phyloP scores from a whole-genome alignment of 1,140 invertebrate genomes.

The Drosophila hydei region DNA sequence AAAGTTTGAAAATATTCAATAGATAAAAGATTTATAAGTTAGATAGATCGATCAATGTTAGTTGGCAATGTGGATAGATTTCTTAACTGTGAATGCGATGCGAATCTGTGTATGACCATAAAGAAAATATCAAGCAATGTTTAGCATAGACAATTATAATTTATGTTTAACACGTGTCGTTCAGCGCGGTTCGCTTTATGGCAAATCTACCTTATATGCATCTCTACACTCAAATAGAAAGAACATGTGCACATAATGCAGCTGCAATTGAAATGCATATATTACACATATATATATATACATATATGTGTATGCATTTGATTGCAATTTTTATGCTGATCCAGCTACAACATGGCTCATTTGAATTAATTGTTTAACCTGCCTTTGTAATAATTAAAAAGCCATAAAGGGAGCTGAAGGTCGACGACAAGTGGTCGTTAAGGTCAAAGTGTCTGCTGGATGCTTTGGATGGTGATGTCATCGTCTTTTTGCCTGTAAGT shows the following conservation, averaged over 20 bases:
- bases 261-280: slow-evolving; percentile 1
- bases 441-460: slow-evolving; percentile 64
- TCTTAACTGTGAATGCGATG: too few species aligned
- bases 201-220: background rate
- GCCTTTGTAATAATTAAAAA: slow-evolving; percentile 56
- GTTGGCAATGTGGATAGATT: too few species aligned
- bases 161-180: slow-evolving; percentile 4
- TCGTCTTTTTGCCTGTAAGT: slow-evolving; percentile 52
- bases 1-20: too few species aligned
- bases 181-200: background rate
- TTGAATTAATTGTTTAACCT: slow-evolving; percentile 40
- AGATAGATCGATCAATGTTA: too few species aligned
- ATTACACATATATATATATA: background rate
- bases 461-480: slow-evolving; percentile 64
- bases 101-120: too few species aligned
- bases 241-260: slow-evolving; percentile 4
- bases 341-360: slow-evolving; percentile 18
- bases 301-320: slow-evolving; percentile 3
- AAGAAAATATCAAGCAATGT: too few species aligned
- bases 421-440: slow-evolving; percentile 50
- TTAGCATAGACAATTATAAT: slow-evolving; percentile 1
- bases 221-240: background rate
- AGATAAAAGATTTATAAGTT: too few species aligned
- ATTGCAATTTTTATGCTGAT: slow-evolving; percentile 6
- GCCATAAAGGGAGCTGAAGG: slow-evolving; percentile 62